phyloP scores from a whole-genome alignment of 2,888 invertebrate species.

The Lepidonotus clava region DNA sequence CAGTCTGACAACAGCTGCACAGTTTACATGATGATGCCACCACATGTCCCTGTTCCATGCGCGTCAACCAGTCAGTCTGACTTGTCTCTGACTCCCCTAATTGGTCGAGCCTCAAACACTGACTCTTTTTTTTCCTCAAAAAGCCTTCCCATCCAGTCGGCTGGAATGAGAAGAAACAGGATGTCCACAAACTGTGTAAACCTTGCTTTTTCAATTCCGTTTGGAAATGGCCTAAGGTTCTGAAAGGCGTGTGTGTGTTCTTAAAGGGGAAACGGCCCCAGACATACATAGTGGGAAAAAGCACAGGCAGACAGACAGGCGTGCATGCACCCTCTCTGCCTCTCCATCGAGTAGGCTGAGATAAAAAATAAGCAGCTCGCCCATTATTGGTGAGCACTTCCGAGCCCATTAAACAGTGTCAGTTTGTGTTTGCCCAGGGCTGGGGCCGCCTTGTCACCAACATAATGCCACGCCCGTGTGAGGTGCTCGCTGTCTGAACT shows the following conservation, averaged over 20 bases:
- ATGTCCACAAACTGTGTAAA: background rate
- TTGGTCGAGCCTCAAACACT: background rate
- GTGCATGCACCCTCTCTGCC: background rate
- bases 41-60: background rate
- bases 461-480: too few relatives aligned
- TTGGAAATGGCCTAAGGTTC: too few relatives aligned
- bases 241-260: too few relatives aligned
- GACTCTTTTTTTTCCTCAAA: background rate
- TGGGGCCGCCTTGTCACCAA: background rate
- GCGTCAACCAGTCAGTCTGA: background rate
- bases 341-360: background rate
- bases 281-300: background rate
- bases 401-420: background rate
- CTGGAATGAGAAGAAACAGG: background rate
- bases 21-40: background rate
- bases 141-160: background rate
- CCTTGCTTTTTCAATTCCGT: too few relatives aligned
- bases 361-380: background rate
- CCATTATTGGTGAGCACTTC: constrained; percentile 4
- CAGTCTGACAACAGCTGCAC: background rate
- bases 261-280: too few relatives aligned
- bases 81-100: background rate
- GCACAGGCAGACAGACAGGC: background rate
- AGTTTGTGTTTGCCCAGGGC: constrained; percentile 22
- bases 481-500: too few relatives aligned